Conservation (phyloP, 2,797 vertebrate genomes). For the Dermochelys coriacea region DNA sequence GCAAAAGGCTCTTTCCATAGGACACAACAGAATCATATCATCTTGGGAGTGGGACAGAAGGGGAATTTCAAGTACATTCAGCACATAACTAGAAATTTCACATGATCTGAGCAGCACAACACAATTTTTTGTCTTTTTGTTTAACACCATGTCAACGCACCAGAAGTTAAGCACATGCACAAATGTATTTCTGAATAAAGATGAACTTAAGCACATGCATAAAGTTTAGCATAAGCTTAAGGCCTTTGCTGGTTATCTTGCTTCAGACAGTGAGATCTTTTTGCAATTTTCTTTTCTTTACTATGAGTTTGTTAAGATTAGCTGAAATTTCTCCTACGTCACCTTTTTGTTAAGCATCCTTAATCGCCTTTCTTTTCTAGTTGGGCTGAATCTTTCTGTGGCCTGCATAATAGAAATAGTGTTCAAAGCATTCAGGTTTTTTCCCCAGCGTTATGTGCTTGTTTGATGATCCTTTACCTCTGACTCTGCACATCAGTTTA, state of each 20-base stretch:
- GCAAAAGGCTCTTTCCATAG: neutral
- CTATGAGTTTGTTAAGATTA: neutral
- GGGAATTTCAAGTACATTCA: neutral
- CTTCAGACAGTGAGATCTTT: neutral
- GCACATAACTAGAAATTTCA: neutral
- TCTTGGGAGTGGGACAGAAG: conserved; percentile 8
- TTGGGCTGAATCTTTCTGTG: conserved; percentile 22
- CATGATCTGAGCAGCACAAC: neutral
- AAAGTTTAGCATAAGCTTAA: neutral
- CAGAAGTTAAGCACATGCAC: conserved; percentile 16
- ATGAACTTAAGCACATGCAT: neutral
- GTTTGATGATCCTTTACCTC: conserved; percentile 50
- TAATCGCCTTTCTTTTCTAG: conserved; percentile 53
- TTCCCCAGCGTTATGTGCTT: conserved; percentile 18
- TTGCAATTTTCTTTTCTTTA: conserved; percentile 35
- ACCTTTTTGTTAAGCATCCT: conserved; percentile 8
- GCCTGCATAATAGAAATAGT: conserved; percentile 56
- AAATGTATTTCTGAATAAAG: neutral
- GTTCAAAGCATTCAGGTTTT: conserved; percentile 52
- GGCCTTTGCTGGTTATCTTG: neutral
- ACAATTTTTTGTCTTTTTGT: neutral
- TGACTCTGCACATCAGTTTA: conserved; percentile 27
- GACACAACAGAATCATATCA: conserved; percentile 33
- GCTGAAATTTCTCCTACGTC: no score
- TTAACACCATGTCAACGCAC: neutral